Conservation (phyloP, 2,888 invertebrate genomes). For the Arge pagana region DNA sequence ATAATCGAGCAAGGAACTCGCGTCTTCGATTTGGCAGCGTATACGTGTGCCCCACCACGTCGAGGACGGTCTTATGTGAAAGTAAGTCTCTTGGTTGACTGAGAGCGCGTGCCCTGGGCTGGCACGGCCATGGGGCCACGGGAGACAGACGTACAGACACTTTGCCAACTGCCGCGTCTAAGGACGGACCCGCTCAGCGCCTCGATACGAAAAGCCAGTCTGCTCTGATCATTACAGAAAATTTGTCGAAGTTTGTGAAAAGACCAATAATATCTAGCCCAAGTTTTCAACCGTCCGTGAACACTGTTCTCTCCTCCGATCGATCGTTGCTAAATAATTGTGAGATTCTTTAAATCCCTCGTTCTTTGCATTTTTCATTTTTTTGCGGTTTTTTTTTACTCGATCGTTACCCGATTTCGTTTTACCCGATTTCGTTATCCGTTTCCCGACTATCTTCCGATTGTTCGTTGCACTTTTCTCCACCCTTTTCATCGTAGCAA, state of each 20-base stretch:
- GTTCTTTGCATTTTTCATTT: not conserved
- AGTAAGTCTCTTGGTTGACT: slow-evolving; percentile 42
- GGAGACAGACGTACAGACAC: slow-evolving; percentile 37
- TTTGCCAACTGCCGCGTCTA: slow-evolving; percentile 40
- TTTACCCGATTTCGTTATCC: too few species aligned
- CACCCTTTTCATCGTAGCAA: too few species aligned
- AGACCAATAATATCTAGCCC: not conserved
- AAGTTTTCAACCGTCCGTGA: too few species aligned
- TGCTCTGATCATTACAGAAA: not conserved
- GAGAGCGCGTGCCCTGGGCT: slow-evolving; percentile 44
- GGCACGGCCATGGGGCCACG: slow-evolving; percentile 28
- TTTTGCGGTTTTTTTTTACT: not conserved
- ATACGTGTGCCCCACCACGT: slow-evolving; percentile 34
- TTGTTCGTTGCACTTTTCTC: too few species aligned
- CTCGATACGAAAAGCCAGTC: slow-evolving; percentile 13
- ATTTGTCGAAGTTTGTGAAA: slow-evolving; percentile 5
- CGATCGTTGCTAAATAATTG: too few species aligned
- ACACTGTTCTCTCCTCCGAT: too few species aligned
- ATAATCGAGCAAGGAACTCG: too few species aligned
- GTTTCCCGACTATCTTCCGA: too few species aligned
- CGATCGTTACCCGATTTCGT: too few species aligned
- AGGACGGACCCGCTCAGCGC: slow-evolving; percentile 28
- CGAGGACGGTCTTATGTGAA: slow-evolving; percentile 38
- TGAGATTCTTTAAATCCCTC: too few species aligned
- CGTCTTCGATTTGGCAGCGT: not conserved